Base-by-base conservation (phyloP, 1,140 invertebrate genomes). In the Drosophila kikkawai region DNA sequence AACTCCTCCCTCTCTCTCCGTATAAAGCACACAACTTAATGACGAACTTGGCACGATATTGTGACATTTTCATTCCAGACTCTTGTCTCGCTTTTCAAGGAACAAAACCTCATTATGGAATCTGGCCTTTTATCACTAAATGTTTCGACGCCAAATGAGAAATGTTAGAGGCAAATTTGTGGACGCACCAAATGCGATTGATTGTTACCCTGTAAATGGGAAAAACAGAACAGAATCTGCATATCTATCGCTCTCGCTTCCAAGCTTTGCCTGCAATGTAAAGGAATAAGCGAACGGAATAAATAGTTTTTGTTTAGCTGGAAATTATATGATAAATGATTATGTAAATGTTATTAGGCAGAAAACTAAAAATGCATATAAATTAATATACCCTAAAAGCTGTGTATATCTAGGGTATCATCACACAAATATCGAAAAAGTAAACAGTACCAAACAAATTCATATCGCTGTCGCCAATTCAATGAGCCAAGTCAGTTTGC, bases 111-210 rank as follows among this genome's bases (percentile, higher is more conserved):
- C 81, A 84, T 84, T 80, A 79, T 48, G 60, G 77, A 77, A 78
- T 80, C 74, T 79, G 55, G 42, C 32, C 37, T 59, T 70, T 80
- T 85, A 85, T 85, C 81, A 81, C 68, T 42, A 48, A 75, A 74
- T 51, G 32, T 65, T 51, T 37, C 19, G 12, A 15, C 6, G 42
- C 26, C 22, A 66, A 60, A 60, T 64, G 37, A 51, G 56, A 47
- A 53, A 56, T 75, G 32, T 45, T 58, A 26, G 4, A 48, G 17
- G 37, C n/a, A 32, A 41, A 68, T 65, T 60, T 15, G 34, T 22
- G 15, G 11, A 34, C 12, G n/a, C 29, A 22, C 0, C 5, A 6
- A 9, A 47, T n/a, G 11, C 39, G 47, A 26, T 34, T 12, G 15
- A 4, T 32, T 12, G 36, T 17, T 57, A 56, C 67, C 34, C 51